Evolutionary conservation across 1,140 invertebrate genomes (phyloP).

Genomic region (Holcopasites calliopsidis): DNA sequence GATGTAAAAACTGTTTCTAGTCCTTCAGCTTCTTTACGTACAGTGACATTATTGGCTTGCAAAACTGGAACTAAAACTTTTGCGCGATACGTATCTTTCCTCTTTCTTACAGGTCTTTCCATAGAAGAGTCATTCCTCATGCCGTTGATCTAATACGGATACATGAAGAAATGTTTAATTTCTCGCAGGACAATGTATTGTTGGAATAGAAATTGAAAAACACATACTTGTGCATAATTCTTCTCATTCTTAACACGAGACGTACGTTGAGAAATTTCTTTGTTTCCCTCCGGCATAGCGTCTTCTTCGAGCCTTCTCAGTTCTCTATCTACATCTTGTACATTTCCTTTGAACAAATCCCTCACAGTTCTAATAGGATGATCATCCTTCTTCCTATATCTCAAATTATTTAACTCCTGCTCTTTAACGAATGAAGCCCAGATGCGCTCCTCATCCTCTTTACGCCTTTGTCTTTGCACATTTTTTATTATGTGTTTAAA

Average conservation of each 20-base stretch:
- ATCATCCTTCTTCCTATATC: neutral
- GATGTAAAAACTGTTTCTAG: conserved; percentile 37
- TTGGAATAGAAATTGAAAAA: neutral
- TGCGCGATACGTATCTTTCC: conserved; percentile 44
- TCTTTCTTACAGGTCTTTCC: conserved; percentile 19
- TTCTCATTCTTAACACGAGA: conserved; percentile 2
- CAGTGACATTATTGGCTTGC: conserved; percentile 47
- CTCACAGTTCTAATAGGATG: conserved; percentile 42
- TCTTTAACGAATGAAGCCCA: conserved; percentile 70
- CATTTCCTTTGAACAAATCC: conserved; percentile 52
- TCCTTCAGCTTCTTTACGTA: conserved; percentile 36
- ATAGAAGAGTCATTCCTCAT: conserved; percentile 26
- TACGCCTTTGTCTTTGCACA: conserved; percentile 67
- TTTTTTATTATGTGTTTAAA: conserved; percentile 73
- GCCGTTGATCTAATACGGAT: conserved; percentile 33
- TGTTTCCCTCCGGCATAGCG: conserved; percentile 53
- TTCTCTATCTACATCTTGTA: conserved; percentile 64
- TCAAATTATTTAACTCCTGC: conserved; percentile 52
- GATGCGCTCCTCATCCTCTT: conserved; percentile 67
- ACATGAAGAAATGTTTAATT: conserved; percentile 3
- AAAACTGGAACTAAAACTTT: conserved; percentile 62
- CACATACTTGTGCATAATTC: conserved; percentile 16
- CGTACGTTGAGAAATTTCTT: conserved; percentile 25
- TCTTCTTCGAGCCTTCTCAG: conserved; percentile 64
- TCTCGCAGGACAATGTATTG: neutral